phyloP scores from a whole-genome alignment of 2,797 vertebrate genomes.

The Amniataba percoides region DNA sequence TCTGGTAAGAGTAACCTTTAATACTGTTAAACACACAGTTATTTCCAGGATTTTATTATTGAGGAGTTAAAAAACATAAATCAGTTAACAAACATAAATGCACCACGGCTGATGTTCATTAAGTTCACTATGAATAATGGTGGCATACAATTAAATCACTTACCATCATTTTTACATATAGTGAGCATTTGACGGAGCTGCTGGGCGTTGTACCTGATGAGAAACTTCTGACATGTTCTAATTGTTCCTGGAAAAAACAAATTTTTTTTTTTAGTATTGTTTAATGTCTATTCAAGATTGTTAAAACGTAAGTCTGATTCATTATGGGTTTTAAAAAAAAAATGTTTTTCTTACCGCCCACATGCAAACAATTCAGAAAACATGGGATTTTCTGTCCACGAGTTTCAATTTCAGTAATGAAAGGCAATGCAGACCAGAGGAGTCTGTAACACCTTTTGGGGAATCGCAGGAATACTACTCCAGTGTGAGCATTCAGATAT shows the following conservation, averaged over 20 bases:
- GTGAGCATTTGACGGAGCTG: constrained; percentile 90
- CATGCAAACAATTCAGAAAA: constrained; percentile 91
- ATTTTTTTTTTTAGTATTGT: neutral
- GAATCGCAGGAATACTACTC: constrained; percentile 91
- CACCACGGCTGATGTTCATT: too few relatives aligned
- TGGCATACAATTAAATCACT: constrained; percentile 13
- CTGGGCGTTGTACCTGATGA: constrained; percentile 91
- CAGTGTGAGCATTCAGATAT: constrained; percentile 94
- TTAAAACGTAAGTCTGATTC: neutral
- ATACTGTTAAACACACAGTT: neutral
- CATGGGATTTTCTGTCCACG: constrained; percentile 87
- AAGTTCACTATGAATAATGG: neutral
- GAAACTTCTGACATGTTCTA: constrained; percentile 95
- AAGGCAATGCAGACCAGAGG: constrained; percentile 93
- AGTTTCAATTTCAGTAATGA: constrained; percentile 89
- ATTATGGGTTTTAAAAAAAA: neutral
- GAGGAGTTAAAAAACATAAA: neutral
- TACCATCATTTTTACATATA: constrained; percentile 90
- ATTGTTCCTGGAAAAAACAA: constrained; percentile 89
- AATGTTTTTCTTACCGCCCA: constrained; percentile 89
- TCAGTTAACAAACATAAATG: neutral
- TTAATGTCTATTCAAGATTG: neutral
- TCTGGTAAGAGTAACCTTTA: neutral
- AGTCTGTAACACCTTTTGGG: constrained; percentile 89
- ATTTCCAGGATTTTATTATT: neutral